Evolutionary conservation across 2,888 invertebrate genomes (phyloP).

Genomic region (Hirudinaria manillensis): DNA sequence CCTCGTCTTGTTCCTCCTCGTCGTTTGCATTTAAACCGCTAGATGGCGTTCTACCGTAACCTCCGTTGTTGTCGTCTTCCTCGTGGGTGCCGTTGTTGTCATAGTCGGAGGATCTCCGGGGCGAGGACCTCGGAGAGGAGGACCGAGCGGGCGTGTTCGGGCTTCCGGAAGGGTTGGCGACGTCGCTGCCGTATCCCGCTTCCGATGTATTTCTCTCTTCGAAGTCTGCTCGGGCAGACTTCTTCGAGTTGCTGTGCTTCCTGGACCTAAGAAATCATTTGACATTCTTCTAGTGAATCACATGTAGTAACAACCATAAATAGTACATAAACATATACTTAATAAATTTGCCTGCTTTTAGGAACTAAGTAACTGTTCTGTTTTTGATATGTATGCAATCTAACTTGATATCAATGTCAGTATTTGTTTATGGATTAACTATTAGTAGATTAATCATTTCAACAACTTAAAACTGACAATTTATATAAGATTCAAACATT

Average conservation of each 20-base stretch:
- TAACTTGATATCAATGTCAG: too few species aligned
- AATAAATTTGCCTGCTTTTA: too few species aligned
- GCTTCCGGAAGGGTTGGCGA: neutral
- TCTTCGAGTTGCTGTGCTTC: neutral
- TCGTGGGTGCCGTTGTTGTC: neutral
- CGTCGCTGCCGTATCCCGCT: neutral
- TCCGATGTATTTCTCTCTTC: neutral
- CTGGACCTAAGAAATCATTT: neutral
- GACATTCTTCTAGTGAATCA: neutral
- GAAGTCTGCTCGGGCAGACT: neutral
- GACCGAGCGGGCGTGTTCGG: neutral
- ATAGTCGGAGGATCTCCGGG: neutral
- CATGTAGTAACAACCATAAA: too few species aligned
- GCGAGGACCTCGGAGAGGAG: neutral
- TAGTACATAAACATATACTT: too few species aligned
- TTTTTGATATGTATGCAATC: too few species aligned
- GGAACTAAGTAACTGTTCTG: too few species aligned
- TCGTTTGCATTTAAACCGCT: neutral
- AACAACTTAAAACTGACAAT: too few species aligned
- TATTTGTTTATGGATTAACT: too few species aligned
- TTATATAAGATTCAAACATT: too few species aligned
- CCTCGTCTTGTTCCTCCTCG: slow-evolving; percentile 10
- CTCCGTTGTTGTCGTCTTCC: neutral
- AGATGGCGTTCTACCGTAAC: neutral
- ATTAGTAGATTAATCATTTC: too few species aligned